These are phyloP conservation scores for Eumacrocentrus americanus DNA, from an alignment of 2,888 invertebrate species.

Conservation along the genomic window DNA sequence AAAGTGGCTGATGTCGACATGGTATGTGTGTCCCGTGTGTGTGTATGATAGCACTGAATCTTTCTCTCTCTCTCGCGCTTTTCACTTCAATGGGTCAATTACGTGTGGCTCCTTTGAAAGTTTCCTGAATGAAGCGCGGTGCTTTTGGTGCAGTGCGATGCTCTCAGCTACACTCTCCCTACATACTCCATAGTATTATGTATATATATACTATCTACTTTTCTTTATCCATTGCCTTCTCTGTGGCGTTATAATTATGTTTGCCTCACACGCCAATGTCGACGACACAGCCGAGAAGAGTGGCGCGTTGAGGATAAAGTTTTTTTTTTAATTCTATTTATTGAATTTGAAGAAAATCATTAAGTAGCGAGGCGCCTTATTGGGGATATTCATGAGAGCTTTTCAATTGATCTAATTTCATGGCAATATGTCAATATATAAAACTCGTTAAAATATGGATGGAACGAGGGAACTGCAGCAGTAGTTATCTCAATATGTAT, in stretches of 20 bases:
- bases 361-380: conserved; percentile 3
- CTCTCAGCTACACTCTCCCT: conserved; percentile 1
- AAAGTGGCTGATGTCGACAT: background rate
- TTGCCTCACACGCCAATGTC: conserved; percentile 13
- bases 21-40: too few relatives aligned
- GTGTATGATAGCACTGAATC: conserved; percentile 7
- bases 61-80: background rate
- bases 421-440: too few relatives aligned
- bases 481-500: too few relatives aligned
- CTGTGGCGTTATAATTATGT: conserved; percentile 22
- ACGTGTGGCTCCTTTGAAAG: conserved; percentile 35
- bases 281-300: background rate
- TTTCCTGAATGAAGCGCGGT: conserved; percentile 30
- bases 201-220: background rate
- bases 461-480: too few relatives aligned
- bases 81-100: conserved; percentile 37
- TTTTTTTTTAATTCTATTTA: too few relatives aligned
- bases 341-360: background rate
- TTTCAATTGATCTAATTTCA: background rate
- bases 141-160: conserved; percentile 7
- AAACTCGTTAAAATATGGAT: background rate
- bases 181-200: background rate
- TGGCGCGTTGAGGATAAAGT: conserved; percentile 15
- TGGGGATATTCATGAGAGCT: too few relatives aligned
- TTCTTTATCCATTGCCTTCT: background rate